A percentile compares a stretch with the other conserved stretches of the same genome.
These are phyloP conservation scores for Oreotragus oreotragus DNA, from an alignment of 2,113 vertebrate genomes.

Conservation along the genomic window DNA sequence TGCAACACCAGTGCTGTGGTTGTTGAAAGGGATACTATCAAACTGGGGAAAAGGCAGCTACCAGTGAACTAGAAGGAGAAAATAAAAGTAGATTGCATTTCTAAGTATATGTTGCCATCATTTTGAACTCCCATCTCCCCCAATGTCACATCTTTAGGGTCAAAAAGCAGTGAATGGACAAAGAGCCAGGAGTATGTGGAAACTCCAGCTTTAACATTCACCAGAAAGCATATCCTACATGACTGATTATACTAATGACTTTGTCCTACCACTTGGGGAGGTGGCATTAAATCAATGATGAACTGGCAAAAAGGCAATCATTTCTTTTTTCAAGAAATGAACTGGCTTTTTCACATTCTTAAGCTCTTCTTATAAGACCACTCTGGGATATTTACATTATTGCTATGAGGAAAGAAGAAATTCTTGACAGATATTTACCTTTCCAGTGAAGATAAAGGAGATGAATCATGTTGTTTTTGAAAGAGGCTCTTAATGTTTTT, in stretches of 20 bases:
- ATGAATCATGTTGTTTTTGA: background rate
- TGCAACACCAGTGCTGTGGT: constrained; percentile 33
- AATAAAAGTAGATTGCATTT: background rate
- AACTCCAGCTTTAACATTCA: background rate
- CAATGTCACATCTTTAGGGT: background rate
- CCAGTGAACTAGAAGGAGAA: background rate
- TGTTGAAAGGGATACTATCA: constrained; percentile 19
- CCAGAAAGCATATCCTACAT: background rate
- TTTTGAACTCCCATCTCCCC: background rate
- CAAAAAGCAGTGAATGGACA: background rate
- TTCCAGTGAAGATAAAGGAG: constrained; percentile 17
- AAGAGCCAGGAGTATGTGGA: background rate
- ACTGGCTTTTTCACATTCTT: background rate
- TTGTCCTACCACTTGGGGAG: background rate
- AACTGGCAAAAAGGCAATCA: background rate
- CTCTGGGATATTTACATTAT: constrained; percentile 26
- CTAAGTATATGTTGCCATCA: background rate
- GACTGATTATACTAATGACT: background rate
- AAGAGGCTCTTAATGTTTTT: background rate
- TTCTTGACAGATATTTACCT: constrained; percentile 10
- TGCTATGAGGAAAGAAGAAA: constrained; percentile 52
- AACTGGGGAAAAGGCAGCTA: background rate
- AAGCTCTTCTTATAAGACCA: constrained; percentile 23
- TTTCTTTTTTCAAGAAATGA: constrained; percentile 17
- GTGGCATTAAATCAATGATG: background rate